A percentile compares a stretch with the other conserved stretches of the same genome.
These are phyloP conservation scores for Matsumyia berberina DNA, from an alignment of 2,888 invertebrate genomes.

Conservation along the genomic window DNA sequence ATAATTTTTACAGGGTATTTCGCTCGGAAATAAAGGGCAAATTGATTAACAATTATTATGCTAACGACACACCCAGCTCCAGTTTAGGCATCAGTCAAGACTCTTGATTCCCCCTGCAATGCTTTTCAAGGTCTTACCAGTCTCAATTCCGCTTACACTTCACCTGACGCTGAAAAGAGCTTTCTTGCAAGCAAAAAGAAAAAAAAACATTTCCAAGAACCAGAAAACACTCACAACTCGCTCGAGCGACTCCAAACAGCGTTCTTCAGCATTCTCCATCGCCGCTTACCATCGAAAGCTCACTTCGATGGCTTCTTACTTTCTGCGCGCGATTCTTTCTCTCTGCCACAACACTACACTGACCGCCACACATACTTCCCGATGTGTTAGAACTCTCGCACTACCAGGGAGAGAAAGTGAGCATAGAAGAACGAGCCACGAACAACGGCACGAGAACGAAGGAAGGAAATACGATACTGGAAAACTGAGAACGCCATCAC, in stretches of 20 bases:
- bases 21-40: no score
- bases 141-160: no score
- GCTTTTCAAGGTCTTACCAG: no score
- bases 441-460: slow-evolving; percentile 34
- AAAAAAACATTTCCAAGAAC: no score
- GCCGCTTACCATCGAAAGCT: background rate
- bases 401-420: slow-evolving; percentile 49
- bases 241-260: background rate
- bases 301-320: slow-evolving; percentile 20
- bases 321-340: slow-evolving; percentile 3
- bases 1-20: no score
- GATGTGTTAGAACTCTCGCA: slow-evolving; percentile 18
- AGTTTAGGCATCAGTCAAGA: no score
- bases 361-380: background rate
- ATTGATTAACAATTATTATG: no score
- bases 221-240: background rate
- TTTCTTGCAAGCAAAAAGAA: no score
- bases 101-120: no score
- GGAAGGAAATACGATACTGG: slow-evolving; percentile 55
- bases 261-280: background rate
- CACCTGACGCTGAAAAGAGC: no score
- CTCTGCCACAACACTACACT: background rate
- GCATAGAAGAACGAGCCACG: slow-evolving; percentile 36
- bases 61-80: no score
- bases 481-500: slow-evolving; percentile 33